These are phyloP conservation scores for Gymnocypris eckloni DNA, from an alignment of 2,797 vertebrate genomes.

Conservation along the genomic window DNA sequence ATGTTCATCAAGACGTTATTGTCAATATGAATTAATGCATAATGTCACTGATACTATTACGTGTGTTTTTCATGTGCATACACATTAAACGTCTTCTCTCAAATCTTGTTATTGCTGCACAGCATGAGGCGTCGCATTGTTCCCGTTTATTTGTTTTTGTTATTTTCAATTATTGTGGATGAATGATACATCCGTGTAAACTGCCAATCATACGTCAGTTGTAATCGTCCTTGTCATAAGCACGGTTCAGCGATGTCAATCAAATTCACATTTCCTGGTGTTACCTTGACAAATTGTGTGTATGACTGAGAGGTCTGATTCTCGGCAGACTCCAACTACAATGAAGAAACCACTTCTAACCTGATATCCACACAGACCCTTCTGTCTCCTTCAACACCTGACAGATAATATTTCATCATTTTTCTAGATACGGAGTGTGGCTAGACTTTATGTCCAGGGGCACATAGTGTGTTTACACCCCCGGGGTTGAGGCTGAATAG, in stretches of 20 bases:
- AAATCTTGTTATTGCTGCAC: neutral
- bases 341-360: conserved; percentile 37
- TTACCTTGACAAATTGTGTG: conserved; percentile 23
- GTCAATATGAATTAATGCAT: neutral
- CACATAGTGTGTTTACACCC: conserved; percentile 41
- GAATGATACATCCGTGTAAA: conserved; percentile 25
- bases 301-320: conserved; percentile 32
- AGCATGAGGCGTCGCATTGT: neutral
- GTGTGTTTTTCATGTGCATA: neutral
- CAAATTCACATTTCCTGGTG: conserved; percentile 38
- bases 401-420: conserved; percentile 45
- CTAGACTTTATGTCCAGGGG: conserved; percentile 30
- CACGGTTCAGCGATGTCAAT: conserved; percentile 33
- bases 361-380: conserved; percentile 21
- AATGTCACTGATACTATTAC: neutral
- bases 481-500: conserved; percentile 20
- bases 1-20: neutral
- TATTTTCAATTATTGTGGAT: conserved; percentile 10
- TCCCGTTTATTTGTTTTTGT: conserved; percentile 23
- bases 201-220: conserved; percentile 38
- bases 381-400: conserved; percentile 37
- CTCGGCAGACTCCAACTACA: conserved; percentile 26
- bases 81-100: neutral
- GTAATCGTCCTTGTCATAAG: conserved; percentile 41
- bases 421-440: conserved; percentile 26